A percentile compares a stretch with the other conserved stretches of the same genome.
Conservation (phyloP, 1,140 invertebrate species). For the Helicorthomorpha holstii region DNA sequence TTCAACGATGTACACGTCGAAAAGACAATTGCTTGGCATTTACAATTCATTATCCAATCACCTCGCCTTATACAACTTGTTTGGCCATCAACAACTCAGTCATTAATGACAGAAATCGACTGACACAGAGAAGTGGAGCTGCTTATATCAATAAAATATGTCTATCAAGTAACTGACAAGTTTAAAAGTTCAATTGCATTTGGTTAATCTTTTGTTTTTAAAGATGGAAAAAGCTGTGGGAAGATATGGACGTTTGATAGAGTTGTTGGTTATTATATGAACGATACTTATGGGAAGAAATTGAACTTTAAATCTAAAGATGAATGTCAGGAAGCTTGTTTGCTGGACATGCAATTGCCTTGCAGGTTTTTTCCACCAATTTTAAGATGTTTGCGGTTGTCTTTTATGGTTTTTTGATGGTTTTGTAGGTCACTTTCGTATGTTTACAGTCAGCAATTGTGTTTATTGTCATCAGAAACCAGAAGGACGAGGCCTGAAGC, state of each 20-base stretch:
- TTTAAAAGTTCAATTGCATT: too few species aligned
- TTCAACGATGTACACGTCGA: neutral
- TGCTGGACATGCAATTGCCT: conserved; percentile 22
- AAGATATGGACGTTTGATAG: conserved; percentile 34
- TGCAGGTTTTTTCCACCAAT: too few species aligned
- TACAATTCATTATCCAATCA: conserved; percentile 2
- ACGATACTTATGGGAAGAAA: conserved; percentile 23
- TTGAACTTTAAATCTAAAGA: conserved; percentile 21
- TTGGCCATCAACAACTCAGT: conserved; percentile 27
- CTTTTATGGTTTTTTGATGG: neutral
- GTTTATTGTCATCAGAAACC: conserved; percentile 28
- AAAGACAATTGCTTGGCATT: neutral
- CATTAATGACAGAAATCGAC: conserved; percentile 18
- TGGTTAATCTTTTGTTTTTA: too few species aligned
- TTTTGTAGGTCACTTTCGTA: conserved; percentile 28
- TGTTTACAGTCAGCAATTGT: conserved; percentile 23
- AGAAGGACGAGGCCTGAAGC: conserved; percentile 25
- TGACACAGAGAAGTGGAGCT: conserved; percentile 23
- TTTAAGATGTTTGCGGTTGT: neutral
- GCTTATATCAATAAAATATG: conserved; percentile 36
- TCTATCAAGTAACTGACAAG: too few species aligned
- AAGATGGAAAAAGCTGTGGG: too few species aligned
- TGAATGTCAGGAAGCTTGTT: conserved; percentile 29
- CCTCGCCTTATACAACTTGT: conserved; percentile 13
- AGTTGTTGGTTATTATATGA: conserved; percentile 29